These are phyloP conservation scores for Podilymbus podiceps DNA, from an alignment of 2,113 vertebrate genomes.

Conservation along the genomic window DNA sequence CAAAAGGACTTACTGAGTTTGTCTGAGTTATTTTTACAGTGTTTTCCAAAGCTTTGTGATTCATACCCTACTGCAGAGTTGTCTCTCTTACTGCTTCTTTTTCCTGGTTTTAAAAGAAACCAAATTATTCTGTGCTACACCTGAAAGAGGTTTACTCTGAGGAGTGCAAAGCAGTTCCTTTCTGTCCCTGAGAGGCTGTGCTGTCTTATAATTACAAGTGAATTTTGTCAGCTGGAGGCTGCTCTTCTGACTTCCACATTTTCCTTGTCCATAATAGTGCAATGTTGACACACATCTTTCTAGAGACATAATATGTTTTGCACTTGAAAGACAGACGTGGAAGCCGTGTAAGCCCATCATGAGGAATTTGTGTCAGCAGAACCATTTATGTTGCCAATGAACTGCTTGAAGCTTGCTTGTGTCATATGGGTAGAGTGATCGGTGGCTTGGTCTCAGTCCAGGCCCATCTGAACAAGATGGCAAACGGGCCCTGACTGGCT, in stretches of 20 bases:
- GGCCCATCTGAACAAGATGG: background rate
- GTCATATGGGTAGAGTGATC: background rate
- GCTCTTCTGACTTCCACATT: background rate
- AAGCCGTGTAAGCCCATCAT: background rate
- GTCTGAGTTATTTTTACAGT: background rate
- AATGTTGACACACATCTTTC: background rate
- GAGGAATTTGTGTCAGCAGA: background rate
- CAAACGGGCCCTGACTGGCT: background rate
- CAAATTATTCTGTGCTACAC: background rate
- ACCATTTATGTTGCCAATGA: background rate
- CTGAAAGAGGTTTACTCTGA: background rate
- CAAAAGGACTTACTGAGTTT: background rate
- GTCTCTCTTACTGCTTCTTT: background rate
- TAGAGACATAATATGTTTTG: background rate
- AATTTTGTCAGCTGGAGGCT: background rate
- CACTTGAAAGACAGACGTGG: background rate
- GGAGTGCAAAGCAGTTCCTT: background rate
- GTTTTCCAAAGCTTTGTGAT: background rate
- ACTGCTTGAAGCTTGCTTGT: background rate
- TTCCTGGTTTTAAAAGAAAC: background rate
- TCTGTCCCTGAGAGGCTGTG: background rate
- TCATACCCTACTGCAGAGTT: background rate
- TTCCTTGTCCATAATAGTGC: background rate
- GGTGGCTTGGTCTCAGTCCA: accelerated
- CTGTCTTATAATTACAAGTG: background rate